phyloP scores from a whole-genome alignment of 2,113 vertebrate genomes.

The Orycteropus afer region DNA sequence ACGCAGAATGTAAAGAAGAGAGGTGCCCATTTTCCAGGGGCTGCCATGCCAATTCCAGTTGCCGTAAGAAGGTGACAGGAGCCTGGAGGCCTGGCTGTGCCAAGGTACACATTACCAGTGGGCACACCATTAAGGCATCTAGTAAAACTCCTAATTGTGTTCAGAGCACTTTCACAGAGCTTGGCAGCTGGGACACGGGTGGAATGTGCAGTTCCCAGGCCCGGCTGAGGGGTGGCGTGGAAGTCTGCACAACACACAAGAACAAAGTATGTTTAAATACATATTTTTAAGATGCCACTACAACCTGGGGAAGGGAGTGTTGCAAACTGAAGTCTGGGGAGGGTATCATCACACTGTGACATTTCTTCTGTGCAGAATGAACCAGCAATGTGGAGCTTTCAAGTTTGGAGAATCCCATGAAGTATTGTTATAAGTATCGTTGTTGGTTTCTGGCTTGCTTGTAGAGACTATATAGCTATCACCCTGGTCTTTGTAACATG shows the following conservation, averaged over 20 bases:
- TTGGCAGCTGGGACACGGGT: background rate
- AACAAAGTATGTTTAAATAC: background rate
- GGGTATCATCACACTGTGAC: background rate
- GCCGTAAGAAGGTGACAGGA: constrained; percentile 66
- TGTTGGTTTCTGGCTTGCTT: background rate
- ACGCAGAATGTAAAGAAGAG: constrained; percentile 57
- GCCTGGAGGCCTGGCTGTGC: constrained; percentile 39
- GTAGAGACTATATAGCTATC: background rate
- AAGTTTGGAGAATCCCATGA: background rate
- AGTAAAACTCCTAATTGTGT: constrained; percentile 64
- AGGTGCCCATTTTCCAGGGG: constrained; percentile 71
- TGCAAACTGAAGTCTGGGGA: background rate
- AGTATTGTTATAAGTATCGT: background rate
- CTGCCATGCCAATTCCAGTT: constrained; percentile 63
- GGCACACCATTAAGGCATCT: constrained; percentile 53
- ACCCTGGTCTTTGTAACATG: background rate
- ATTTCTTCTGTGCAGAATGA: background rate
- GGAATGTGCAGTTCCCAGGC: background rate
- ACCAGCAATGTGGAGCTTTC: background rate
- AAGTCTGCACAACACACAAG: background rate
- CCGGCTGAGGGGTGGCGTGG: background rate
- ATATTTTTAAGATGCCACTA: background rate
- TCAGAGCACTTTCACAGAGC: background rate
- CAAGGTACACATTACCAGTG: constrained; percentile 76
- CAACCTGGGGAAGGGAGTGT: background rate